Conservation (phyloP, 2,888 invertebrate species). For the Caenorhabditis sp. region DNA sequence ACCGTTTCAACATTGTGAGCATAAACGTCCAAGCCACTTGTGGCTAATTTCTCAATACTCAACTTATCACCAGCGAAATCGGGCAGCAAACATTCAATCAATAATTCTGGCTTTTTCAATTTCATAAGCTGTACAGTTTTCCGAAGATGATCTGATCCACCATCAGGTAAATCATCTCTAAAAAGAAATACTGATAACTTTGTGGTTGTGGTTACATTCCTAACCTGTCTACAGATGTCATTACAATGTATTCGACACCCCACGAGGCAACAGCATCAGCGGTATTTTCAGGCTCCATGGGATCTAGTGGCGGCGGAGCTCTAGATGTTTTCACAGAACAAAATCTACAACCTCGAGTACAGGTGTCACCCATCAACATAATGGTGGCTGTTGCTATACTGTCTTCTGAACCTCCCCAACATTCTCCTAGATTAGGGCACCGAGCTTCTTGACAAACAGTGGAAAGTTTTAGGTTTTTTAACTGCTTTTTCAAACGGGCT, state of each 20-base stretch:
- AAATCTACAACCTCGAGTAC: constrained; percentile 92
- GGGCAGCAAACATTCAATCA: constrained; percentile 95
- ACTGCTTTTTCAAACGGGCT: constrained; percentile 60
- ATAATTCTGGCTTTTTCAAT: constrained; percentile 80
- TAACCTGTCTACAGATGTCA: constrained; percentile 92
- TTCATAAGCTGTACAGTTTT: constrained; percentile 89
- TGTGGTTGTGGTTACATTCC: neutral
- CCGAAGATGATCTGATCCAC: constrained; percentile 91
- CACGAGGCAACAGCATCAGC: constrained; percentile 89
- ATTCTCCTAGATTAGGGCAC: constrained; percentile 78
- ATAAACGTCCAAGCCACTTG: constrained; percentile 86
- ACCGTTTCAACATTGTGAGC: constrained; percentile 98
- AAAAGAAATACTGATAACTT: constrained; percentile 9
- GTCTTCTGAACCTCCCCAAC: constrained; percentile 90
- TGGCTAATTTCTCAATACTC: constrained; percentile 75
- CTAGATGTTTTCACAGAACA: constrained; percentile 96
- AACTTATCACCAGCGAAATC: constrained; percentile 87
- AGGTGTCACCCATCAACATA: constrained; percentile 99
- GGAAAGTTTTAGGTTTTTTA: constrained; percentile 64
- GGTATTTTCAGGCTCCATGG: constrained; percentile 88
- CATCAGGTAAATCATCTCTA: constrained; percentile 88
- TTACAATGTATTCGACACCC: constrained; percentile 95
- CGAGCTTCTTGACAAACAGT: constrained; percentile 69
- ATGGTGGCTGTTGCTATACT: constrained; percentile 91
- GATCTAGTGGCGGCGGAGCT: constrained; percentile 87